phyloP scores from a whole-genome alignment of 2,888 invertebrate genomes.

The Drosophila percnosoma region DNA sequence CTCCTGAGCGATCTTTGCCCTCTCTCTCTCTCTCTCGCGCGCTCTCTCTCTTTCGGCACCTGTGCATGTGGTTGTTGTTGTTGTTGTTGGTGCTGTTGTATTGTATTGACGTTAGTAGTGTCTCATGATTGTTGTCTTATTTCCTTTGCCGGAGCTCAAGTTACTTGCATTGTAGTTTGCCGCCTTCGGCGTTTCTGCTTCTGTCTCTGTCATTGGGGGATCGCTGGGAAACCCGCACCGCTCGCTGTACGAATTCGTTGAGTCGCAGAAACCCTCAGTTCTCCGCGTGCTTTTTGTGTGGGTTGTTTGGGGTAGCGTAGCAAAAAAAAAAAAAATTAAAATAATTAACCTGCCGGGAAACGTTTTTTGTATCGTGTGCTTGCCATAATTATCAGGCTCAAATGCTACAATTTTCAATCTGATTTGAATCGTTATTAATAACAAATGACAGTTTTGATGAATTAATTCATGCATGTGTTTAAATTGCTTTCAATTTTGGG shows the following conservation, averaged over 20 bases:
- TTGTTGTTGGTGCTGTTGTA: slow-evolving; percentile 4
- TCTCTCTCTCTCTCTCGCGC: background rate
- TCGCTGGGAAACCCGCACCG: slow-evolving; percentile 66
- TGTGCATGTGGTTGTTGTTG: slow-evolving; percentile 24
- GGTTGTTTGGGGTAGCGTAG: slow-evolving; percentile 30
- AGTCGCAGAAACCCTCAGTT: slow-evolving; percentile 39
- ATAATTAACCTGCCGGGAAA: slow-evolving; percentile 46
- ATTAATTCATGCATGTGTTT: slow-evolving; percentile 10
- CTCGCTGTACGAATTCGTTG: slow-evolving; percentile 59
- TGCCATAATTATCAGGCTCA: slow-evolving; percentile 53
- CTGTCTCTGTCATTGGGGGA: slow-evolving; percentile 23
- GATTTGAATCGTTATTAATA: slow-evolving; percentile 49
- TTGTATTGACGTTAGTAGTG: slow-evolving; percentile 22
- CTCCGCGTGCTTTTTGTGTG: slow-evolving; percentile 36
- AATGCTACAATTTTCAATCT: slow-evolving; percentile 36
- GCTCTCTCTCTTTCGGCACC: slow-evolving; percentile 25
- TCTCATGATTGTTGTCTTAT: slow-evolving; percentile 41
- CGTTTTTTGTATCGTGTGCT: slow-evolving; percentile 22
- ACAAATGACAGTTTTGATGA: slow-evolving; percentile 26
- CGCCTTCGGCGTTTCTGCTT: slow-evolving; percentile 7
- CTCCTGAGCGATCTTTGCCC: slow-evolving; percentile 32
- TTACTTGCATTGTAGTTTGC: slow-evolving; percentile 41
- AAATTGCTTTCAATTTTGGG: slow-evolving; percentile 8
- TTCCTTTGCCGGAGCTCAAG: slow-evolving; percentile 32
- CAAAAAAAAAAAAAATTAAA: background rate